Evolutionary conservation across 2,797 vertebrate genomes (phyloP), one percentile per base, ranked within the genome.

Genomic region (Pitangus sulphuratus): DNA sequence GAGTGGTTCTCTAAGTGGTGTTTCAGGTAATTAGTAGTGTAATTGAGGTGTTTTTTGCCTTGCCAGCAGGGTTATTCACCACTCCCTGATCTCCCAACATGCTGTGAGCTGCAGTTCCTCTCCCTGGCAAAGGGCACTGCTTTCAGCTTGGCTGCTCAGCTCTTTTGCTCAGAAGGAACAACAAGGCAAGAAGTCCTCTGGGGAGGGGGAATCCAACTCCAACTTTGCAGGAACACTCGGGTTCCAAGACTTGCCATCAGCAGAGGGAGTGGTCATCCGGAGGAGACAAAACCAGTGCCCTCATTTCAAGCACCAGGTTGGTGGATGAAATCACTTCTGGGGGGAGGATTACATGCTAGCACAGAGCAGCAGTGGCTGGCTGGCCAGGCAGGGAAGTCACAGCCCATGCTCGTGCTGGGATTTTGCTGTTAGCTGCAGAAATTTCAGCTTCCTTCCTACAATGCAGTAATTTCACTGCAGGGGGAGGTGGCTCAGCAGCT

Each of bases 11-110:
- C 28, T 35, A 57, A 92, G 84, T 66, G 65, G 54, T 48, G 54
- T 88, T 93, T 87, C 78, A 94, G 85, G 88, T 93, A 90, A 92
- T 94, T 93, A 95, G 87, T 45, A 56, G 45, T 39, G 54, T 62
- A 91, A 93, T 15, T 71, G 84, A 80, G 89, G 54, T 90, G 80
- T 5, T 85, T 68, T 89, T 74, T 89, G 70, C 78, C 21, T 62
- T 33, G 74, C 70, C 86, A 78, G 89, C 60, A 64, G 86, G 3
- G 1, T 69, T 68, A 12, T 40, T 87, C 72, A 35, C 24, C 5
- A 10, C 68, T 90, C 74, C 77, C 75, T 89, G 84, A 53, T 53
- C 70, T 48, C 78, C 71, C 78, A 68, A 6, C 47, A 82, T 77
- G 64, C 87, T 48, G 81, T 54, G 94, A 92, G 39, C 87, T 45